Evolutionary conservation across 2,797 vertebrate genomes (phyloP), one percentile per base, ranked within the genome.

Genomic region (Hylomyscus alleni): DNA sequence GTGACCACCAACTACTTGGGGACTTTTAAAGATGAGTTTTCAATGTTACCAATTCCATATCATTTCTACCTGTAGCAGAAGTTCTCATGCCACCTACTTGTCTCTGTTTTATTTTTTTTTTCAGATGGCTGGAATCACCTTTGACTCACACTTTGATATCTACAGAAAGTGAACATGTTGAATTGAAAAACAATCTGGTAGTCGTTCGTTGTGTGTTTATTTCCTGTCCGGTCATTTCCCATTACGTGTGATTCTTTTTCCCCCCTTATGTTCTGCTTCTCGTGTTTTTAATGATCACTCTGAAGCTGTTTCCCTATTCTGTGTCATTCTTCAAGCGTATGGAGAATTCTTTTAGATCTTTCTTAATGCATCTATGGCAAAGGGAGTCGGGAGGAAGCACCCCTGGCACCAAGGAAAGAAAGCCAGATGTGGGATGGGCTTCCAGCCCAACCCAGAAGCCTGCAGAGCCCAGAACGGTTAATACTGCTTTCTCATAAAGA

Each of bases 221-320:
- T 77, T 37, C 50, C 22, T 80, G 94, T 37, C 22, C n/a, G 80
- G 73, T 73, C 72, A 19, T 78, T 95, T 88, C 72, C 90, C 54
- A 94, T 29, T 34, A 20, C 86, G 58, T 78, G 15, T 58, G 54
- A 47, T 17, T 78, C 1, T 92, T 87, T 72, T 92, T 84, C 72
- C 19, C 9, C 29, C 19, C 34, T 0, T 37, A n/a, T 52, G 37
- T 40, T 75, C 52, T 44, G 10, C 14, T 87, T 93, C 54, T 95
- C 73, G 67, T 94, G 95, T 96, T 96, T 90, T 92, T 97, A 96
- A 73, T 75, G 31, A 76, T 96, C 72, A 44, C 17, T 89, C 75
- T 91, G 54, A 89, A 69, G 47, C 5, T 85, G 81, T 93, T 97
- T n/a, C 7, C 60, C 2, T 54, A 37, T 50, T 67, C 81, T 58